phyloP scores from a whole-genome alignment of 1,140 invertebrate species.

The Pseudomyrmex dendroicus region DNA sequence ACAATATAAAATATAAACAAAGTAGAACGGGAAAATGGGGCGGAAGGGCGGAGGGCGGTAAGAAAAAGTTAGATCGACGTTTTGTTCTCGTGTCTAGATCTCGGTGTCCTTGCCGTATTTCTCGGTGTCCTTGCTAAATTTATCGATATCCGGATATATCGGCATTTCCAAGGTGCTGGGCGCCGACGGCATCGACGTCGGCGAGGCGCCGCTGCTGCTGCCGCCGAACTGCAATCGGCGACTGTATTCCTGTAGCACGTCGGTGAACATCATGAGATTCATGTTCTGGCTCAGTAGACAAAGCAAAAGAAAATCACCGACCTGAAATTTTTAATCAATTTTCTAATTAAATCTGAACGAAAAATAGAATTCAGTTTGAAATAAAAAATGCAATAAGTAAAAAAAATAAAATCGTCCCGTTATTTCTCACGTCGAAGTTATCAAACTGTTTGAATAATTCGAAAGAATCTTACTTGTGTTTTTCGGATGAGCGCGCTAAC shows the following conservation, averaged over 20 bases:
- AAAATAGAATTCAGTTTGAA: no score
- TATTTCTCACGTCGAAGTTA: neutral
- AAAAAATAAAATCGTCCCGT: no score
- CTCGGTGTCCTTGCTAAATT: slow-evolving; percentile 90
- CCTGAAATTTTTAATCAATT: slow-evolving; percentile 83
- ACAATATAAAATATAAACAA: slow-evolving; percentile 69
- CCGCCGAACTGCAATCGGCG: slow-evolving; percentile 89
- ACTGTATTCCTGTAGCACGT: slow-evolving; percentile 89
- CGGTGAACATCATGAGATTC: slow-evolving; percentile 91
- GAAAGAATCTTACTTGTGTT: slow-evolving; percentile 88
- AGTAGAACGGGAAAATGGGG: neutral
- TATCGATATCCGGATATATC: slow-evolving; percentile 92
- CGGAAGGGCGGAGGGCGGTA: neutral
- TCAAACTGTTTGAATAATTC: neutral
- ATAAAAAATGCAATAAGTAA: no score
- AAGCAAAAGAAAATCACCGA: slow-evolving; percentile 93
- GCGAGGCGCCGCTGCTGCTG: slow-evolving; percentile 89
- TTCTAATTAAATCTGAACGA: no score
- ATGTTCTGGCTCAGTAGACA: slow-evolving; percentile 94
- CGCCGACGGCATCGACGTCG: slow-evolving; percentile 91
- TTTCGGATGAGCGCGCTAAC: slow-evolving; percentile 90
- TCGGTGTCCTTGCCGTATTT: slow-evolving; percentile 92
- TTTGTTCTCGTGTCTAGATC: slow-evolving; percentile 86
- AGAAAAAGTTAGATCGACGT: neutral
- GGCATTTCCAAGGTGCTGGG: slow-evolving; percentile 94